Evolutionary conservation across 2,797 vertebrate species (phyloP).

Genomic region (Mormyrops boulengeri): DNA sequence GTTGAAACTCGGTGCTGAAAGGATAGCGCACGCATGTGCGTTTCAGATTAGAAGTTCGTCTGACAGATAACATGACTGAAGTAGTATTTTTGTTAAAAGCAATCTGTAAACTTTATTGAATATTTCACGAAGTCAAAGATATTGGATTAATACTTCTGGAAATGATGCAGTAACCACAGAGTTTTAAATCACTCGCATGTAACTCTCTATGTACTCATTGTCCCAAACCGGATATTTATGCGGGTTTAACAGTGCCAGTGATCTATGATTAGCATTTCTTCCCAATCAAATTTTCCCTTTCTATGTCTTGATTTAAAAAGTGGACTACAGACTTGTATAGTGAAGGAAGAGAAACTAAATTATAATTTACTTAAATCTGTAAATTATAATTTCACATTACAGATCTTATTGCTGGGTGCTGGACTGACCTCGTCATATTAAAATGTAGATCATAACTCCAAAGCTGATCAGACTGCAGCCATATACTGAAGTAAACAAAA

Average conservation of each 20-base stretch:
- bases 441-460: neutral
- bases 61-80: neutral
- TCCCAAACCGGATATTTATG: neutral
- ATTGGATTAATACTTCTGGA: neutral
- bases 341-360: neutral
- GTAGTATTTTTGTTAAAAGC: neutral
- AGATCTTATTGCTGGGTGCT: neutral
- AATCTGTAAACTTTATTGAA: neutral
- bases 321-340: neutral
- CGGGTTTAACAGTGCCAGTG: neutral
- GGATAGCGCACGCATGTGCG: slow-evolving; percentile 20
- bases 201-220: neutral
- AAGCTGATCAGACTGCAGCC: neutral
- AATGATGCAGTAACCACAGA: neutral
- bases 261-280: neutral
- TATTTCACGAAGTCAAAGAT: neutral
- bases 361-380: neutral
- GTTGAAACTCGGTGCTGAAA: slow-evolving; percentile 26
- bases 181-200: neutral
- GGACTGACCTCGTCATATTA: neutral
- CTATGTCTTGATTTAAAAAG: neutral
- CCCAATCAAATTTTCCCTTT: neutral
- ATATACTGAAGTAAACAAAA: neutral
- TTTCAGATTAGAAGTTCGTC: neutral
- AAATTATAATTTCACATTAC: neutral